These are phyloP conservation scores for Stratiomys singularior DNA, from an alignment of 2,888 invertebrate species.

Conservation along the genomic window DNA sequence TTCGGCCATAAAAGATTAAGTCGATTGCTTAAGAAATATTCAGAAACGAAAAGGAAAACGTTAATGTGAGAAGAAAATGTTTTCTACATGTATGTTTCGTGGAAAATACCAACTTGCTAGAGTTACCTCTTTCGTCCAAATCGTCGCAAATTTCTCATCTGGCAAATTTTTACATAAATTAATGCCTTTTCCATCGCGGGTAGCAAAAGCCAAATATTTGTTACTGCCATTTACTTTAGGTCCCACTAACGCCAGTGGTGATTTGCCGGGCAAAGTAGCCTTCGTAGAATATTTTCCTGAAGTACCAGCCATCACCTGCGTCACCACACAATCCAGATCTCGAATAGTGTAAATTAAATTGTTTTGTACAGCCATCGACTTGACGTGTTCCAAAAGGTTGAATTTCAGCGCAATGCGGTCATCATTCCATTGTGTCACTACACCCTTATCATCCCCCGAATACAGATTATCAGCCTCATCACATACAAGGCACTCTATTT, in stretches of 20 bases:
- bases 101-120: no score
- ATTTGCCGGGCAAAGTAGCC: slow-evolving; percentile 62
- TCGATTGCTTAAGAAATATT: not conserved
- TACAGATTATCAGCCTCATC: slow-evolving; percentile 59
- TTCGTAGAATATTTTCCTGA: slow-evolving; percentile 63
- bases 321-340: slow-evolving; percentile 63
- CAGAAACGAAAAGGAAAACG: not conserved
- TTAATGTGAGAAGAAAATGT: not conserved
- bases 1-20: not conserved
- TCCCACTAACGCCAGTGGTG: slow-evolving; percentile 62
- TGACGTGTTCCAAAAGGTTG: slow-evolving; percentile 64
- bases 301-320: slow-evolving; percentile 59
- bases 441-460: slow-evolving; percentile 65
- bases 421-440: slow-evolving; percentile 63
- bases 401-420: slow-evolving; percentile 64
- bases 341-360: slow-evolving; percentile 62
- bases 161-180: slow-evolving; percentile 58
- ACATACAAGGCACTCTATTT: slow-evolving; percentile 62
- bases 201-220: slow-evolving; percentile 61
- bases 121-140: slow-evolving; percentile 57
- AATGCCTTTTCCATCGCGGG: slow-evolving; percentile 60
- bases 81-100: no score
- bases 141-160: slow-evolving; percentile 57
- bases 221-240: slow-evolving; percentile 57
- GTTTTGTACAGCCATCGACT: slow-evolving; percentile 61